These are phyloP conservation scores for Epistrophe grossulariae DNA, from an alignment of 2,888 invertebrate genomes.

Conservation along the genomic window DNA sequence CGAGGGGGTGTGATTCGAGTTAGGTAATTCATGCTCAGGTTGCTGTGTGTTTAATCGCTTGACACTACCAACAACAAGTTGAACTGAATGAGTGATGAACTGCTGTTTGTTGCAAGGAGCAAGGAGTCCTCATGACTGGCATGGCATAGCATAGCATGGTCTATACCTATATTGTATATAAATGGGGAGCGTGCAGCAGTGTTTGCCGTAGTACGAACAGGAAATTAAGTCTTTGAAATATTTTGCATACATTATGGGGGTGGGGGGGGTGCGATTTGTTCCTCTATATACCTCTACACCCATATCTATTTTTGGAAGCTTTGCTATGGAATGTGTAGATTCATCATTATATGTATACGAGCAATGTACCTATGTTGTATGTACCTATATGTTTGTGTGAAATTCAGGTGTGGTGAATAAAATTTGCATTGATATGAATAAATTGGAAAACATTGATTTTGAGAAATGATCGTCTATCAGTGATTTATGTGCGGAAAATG, in stretches of 20 bases:
- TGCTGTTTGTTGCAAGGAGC: constrained; percentile 34
- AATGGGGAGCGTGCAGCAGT: constrained; percentile 25
- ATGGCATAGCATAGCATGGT: background rate
- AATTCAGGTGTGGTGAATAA: constrained; percentile 72
- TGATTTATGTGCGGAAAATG: constrained; percentile 73
- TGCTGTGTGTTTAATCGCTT: constrained; percentile 75
- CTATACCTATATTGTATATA: background rate
- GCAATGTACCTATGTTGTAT: background rate
- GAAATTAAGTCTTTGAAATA: constrained; percentile 76
- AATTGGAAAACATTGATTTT: constrained; percentile 72
- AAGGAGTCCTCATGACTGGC: background rate
- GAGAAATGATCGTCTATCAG: constrained; percentile 61
- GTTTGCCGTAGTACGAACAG: constrained; percentile 48
- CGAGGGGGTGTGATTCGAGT: constrained; percentile 59
- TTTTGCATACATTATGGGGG: constrained; percentile 63
- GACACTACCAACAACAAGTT: constrained; percentile 74
- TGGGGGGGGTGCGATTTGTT: background rate
- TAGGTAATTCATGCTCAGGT: constrained; percentile 71
- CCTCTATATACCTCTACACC: background rate
- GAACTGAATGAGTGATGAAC: constrained; percentile 73
- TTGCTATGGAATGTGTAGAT: constrained; percentile 23
- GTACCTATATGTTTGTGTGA: background rate
- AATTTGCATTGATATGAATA: constrained; percentile 76
- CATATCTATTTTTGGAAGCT: constrained; percentile 4
- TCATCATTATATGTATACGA: background rate